Evolutionary conservation across 2,113 vertebrate species (phyloP).

Genomic region (Leuciscus idus): DNA sequence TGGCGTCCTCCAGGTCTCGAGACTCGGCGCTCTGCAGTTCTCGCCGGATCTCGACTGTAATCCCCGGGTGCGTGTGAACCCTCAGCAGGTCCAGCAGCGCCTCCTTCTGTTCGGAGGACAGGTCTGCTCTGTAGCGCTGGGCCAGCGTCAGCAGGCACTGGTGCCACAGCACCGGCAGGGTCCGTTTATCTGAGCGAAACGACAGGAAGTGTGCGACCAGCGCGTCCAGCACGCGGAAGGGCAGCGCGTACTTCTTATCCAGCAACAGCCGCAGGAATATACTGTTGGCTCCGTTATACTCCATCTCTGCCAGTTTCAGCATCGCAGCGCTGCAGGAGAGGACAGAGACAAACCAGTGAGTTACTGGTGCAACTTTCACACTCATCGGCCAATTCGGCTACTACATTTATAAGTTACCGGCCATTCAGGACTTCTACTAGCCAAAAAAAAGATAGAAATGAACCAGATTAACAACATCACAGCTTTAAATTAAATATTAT

Average conservation of each 20-base stretch:
- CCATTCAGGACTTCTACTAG: no score
- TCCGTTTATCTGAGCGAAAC: conserved; percentile 84
- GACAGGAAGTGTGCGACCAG: conserved; percentile 93
- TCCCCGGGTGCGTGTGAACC: conserved; percentile 83
- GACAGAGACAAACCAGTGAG: not conserved
- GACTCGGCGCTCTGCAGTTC: conserved; percentile 86
- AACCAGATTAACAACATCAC: no score
- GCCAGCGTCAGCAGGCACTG: conserved; percentile 90
- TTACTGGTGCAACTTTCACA: no score
- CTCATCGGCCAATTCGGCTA: no score
- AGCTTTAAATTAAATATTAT: no score
- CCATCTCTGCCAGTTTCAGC: conserved; percentile 97
- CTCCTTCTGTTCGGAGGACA: conserved; percentile 90
- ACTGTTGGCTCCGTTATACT: conserved; percentile 95
- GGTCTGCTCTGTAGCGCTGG: conserved; percentile 95
- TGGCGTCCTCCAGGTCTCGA: conserved; percentile 82
- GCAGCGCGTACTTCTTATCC: conserved; percentile 97
- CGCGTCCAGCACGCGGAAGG: conserved; percentile 96
- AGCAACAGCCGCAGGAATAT: conserved; percentile 94
- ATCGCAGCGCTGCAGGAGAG: conserved; percentile 83
- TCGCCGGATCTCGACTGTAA: conserved; percentile 86
- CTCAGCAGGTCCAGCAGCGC: conserved; percentile 90
- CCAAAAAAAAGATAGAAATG: no score
- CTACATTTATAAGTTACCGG: no score
- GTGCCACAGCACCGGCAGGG: conserved; percentile 96